Evolutionary conservation across 1,140 invertebrate species (phyloP).

Genomic region (Muscidifurax raptorellus): DNA sequence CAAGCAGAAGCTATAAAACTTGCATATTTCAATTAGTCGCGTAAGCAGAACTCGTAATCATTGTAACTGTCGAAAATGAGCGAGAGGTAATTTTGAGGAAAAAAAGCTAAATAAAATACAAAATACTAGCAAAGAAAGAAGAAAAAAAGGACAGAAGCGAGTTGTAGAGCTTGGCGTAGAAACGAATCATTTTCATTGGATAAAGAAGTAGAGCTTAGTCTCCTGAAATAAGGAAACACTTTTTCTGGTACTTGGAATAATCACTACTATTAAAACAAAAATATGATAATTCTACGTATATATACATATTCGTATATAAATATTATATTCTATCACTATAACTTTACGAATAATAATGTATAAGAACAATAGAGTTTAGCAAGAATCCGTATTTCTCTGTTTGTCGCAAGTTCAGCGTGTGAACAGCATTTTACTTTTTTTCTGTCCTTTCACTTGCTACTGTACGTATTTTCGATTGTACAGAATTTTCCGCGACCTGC

Average conservation of each 20-base stretch:
- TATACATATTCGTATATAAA: constrained; percentile 47
- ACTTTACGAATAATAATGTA: constrained; percentile 34
- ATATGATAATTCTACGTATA: constrained; percentile 9
- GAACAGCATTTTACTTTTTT: constrained; percentile 34
- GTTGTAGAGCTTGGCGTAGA: neutral
- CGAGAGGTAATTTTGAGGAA: neutral
- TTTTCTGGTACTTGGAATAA: constrained; percentile 58
- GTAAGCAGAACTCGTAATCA: constrained; percentile 39
- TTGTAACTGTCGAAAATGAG: constrained; percentile 29
- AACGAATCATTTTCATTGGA: constrained; percentile 15
- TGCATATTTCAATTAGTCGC: constrained; percentile 31
- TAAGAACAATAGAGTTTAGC: constrained; percentile 36
- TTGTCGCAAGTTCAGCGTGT: constrained; percentile 19
- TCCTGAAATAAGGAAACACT: constrained; percentile 23
- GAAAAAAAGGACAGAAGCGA: constrained; percentile 24
- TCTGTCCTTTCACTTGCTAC: constrained; percentile 31
- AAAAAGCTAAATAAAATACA: constrained; percentile 16
- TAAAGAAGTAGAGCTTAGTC: constrained; percentile 29
- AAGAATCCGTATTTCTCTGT: constrained; percentile 10
- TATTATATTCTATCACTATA: constrained; percentile 38
- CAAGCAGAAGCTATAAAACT: neutral
- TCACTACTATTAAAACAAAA: constrained; percentile 19
- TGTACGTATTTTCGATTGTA: constrained; percentile 36
- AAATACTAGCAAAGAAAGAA: neutral
- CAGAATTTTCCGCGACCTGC: neutral